Conservation (phyloP, 1,140 invertebrate species). For the Diploscapter pachys region DNA sequence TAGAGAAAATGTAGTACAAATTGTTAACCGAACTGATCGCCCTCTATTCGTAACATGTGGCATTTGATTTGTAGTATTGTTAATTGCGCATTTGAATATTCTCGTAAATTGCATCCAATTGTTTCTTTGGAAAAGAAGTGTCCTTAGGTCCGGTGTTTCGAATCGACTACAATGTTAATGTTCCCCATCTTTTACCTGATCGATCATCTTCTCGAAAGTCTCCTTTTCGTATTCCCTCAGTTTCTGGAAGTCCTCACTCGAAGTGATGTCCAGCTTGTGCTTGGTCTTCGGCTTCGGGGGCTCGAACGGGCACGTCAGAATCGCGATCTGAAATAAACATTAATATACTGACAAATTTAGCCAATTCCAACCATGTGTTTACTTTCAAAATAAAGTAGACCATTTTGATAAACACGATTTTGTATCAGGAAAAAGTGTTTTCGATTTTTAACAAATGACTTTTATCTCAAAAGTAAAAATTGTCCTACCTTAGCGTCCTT, state of each 20-base stretch:
- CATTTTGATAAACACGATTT: too few relatives aligned
- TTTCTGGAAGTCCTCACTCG: conserved; percentile 89
- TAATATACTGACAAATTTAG: background rate
- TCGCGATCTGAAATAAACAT: conserved; percentile 78
- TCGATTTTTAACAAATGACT: too few relatives aligned
- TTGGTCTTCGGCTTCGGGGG: conserved; percentile 99
- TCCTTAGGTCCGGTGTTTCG: background rate
- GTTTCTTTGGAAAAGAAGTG: too few relatives aligned
- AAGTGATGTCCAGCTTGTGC: conserved; percentile 96
- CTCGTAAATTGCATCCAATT: too few relatives aligned
- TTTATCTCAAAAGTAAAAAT: background rate
- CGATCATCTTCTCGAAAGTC: conserved; percentile 94
- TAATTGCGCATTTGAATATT: too few relatives aligned
- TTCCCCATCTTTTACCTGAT: conserved; percentile 66
- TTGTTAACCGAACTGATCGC: too few relatives aligned
- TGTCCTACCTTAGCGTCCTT: conserved; percentile 45
- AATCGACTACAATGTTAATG: conserved; percentile 15
- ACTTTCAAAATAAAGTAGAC: too few relatives aligned
- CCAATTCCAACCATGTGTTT: too few relatives aligned
- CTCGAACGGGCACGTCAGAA: conserved; percentile 98
- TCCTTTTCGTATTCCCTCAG: conserved; percentile 84
- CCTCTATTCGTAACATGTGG: too few relatives aligned
- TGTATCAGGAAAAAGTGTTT: too few relatives aligned
- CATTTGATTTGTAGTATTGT: too few relatives aligned
- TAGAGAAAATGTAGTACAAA: too few relatives aligned